phyloP scores from a whole-genome alignment of 2,888 invertebrate species.

The Mamestra brassicae region DNA sequence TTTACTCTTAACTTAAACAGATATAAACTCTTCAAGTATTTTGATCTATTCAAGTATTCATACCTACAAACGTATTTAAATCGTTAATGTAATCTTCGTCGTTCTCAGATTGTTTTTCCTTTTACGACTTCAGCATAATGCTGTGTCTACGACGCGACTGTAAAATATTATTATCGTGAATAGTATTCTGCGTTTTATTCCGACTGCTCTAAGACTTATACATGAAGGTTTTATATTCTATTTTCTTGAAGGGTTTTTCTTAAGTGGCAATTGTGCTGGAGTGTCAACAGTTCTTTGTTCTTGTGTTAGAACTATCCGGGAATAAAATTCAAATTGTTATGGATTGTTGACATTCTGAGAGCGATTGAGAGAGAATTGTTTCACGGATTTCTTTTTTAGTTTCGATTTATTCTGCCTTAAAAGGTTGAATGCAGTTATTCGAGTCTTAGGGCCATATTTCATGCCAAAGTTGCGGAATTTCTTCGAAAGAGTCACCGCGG shows the following conservation, averaged over 20 bases:
- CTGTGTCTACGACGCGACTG: slow-evolving; percentile 47
- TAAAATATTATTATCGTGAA: slow-evolving; percentile 58
- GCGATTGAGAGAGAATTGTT: background rate
- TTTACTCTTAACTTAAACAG: slow-evolving; percentile 16
- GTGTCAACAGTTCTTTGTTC: slow-evolving; percentile 18
- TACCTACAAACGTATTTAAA: slow-evolving; percentile 48
- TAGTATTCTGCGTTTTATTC: slow-evolving; percentile 52
- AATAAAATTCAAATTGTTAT: background rate
- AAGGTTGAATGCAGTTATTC: background rate
- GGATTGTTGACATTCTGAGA: background rate
- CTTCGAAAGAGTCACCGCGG: no score
- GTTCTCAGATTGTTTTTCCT: slow-evolving; percentile 66
- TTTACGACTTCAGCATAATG: slow-evolving; percentile 59
- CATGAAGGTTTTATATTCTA: slow-evolving; percentile 30
- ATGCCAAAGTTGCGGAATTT: no score
- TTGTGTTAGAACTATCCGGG: background rate
- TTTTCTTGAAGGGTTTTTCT: slow-evolving; percentile 12
- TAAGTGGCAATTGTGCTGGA: slow-evolving; percentile 21
- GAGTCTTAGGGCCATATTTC: no score
- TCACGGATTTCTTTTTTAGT: background rate
- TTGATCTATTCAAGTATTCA: slow-evolving; percentile 51
- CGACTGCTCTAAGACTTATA: slow-evolving; percentile 26
- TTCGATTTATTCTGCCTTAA: background rate
- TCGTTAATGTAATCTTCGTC: slow-evolving; percentile 60
- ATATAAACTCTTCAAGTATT: slow-evolving; percentile 26